Evolutionary conservation across 2,797 vertebrate genomes (phyloP).

Genomic region (Phoeniculus purpureus): DNA sequence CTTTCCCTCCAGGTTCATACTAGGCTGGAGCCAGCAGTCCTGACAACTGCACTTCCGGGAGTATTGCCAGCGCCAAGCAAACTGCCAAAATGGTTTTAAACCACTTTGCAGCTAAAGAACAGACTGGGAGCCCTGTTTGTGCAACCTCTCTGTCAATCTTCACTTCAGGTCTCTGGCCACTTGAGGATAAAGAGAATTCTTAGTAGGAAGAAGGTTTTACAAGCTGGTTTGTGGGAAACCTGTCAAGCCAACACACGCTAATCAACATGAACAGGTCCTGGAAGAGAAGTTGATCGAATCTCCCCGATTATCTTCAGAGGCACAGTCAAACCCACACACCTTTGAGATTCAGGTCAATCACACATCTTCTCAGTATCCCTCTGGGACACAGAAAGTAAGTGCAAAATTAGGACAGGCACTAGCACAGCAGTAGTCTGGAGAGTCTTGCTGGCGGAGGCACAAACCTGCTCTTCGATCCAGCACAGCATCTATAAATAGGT

Average conservation of each 20-base stretch:
- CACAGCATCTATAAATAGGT: constrained; percentile 54
- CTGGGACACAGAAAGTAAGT: constrained; percentile 5
- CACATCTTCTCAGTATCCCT: constrained; percentile 24
- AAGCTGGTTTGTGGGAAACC: neutral
- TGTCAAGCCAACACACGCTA: neutral
- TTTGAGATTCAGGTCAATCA: constrained; percentile 39
- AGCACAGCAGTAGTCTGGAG: constrained; percentile 50
- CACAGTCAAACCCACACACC: neutral
- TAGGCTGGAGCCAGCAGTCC: neutral
- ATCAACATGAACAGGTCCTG: neutral
- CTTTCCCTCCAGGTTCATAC: neutral
- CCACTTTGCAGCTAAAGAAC: neutral
- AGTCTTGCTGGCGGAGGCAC: constrained; percentile 57
- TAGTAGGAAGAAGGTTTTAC: neutral
- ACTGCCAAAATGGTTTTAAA: neutral
- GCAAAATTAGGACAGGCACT: constrained; percentile 59
- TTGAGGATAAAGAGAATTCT: constrained; percentile 9
- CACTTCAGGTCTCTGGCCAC: neutral
- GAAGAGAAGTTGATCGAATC: constrained; percentile 15
- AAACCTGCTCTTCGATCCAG: constrained; percentile 42
- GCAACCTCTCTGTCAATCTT: neutral
- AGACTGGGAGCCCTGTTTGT: neutral
- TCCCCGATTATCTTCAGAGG: neutral
- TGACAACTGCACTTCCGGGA: neutral
- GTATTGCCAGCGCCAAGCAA: neutral